These are phyloP conservation scores for Paracentrotus lividus DNA, from an alignment of 53 echinoderm and acorn worm species.

Conservation along the genomic window DNA sequence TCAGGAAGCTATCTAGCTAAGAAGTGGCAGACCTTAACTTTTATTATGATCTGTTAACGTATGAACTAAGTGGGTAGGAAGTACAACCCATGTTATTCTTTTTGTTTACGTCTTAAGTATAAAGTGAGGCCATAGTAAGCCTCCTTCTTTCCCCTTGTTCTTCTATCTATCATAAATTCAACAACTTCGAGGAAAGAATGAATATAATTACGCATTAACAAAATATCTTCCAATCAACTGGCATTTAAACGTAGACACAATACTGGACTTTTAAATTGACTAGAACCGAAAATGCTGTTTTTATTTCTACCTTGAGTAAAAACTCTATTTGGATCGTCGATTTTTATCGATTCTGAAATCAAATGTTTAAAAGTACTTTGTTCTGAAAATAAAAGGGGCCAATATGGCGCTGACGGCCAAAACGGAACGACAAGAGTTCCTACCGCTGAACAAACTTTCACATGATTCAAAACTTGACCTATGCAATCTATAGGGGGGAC, in stretches of 20 bases:
- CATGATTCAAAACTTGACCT: neutral
- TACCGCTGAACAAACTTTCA: neutral
- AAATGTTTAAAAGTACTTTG: neutral
- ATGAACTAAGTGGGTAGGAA: neutral
- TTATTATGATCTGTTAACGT: too few relatives aligned
- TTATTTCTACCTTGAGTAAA: neutral
- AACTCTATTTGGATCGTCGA: neutral
- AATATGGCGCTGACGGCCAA: neutral
- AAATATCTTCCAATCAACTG: neutral
- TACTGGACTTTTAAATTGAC: neutral
- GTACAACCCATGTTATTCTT: neutral
- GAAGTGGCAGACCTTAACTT: too few relatives aligned
- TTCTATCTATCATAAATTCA: too few relatives aligned
- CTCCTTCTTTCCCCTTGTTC: too few relatives aligned
- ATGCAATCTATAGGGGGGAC: conserved; percentile 56
- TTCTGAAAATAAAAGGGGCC: neutral
- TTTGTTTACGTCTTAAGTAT: too few relatives aligned
- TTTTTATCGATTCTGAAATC: neutral
- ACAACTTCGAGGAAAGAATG: too few relatives aligned
- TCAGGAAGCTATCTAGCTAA: too few relatives aligned
- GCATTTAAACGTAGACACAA: neutral
- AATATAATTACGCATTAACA: neutral
- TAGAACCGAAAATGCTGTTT: neutral
- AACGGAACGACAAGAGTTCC: neutral
- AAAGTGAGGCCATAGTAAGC: neutral